These are phyloP conservation scores for Plagiodera versicolora DNA, from an alignment of 2,888 invertebrate species.

Conservation along the genomic window DNA sequence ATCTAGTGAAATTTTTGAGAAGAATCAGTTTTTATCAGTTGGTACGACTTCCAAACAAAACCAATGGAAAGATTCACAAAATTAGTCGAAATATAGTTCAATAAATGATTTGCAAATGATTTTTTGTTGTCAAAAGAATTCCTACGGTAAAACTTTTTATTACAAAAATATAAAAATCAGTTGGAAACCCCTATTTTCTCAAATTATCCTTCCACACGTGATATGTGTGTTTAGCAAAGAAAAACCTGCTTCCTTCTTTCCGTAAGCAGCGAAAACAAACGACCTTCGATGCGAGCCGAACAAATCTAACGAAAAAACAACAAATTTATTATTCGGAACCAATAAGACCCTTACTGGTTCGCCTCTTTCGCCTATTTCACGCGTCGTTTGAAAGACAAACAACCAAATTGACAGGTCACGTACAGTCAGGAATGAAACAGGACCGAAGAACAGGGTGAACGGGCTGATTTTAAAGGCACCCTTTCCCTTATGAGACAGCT, in stretches of 20 bases:
- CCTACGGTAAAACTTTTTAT: too few species aligned
- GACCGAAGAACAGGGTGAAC: conserved; percentile 12
- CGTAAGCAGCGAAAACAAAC: conserved; percentile 14
- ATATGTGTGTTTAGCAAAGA: too few species aligned
- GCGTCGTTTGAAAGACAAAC: conserved; percentile 35
- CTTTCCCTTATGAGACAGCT: background rate
- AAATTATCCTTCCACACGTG: too few species aligned
- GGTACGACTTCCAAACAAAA: too few species aligned
- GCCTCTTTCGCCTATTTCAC: conserved; percentile 21
- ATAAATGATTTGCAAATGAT: too few species aligned
- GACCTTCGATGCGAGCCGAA: background rate
- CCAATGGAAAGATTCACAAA: too few species aligned
- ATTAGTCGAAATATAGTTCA: too few species aligned
- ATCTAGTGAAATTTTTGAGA: too few species aligned
- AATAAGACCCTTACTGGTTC: conserved; percentile 16
- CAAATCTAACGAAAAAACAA: conserved; percentile 17
- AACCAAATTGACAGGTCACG: conserved; percentile 32
- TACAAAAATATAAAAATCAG: too few species aligned
- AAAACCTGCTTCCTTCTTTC: background rate
- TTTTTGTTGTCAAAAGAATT: too few species aligned
- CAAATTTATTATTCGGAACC: conserved; percentile 29
- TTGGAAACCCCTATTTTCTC: too few species aligned
- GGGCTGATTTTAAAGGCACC: background rate
- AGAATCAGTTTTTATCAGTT: too few species aligned
- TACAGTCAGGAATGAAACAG: conserved; percentile 25